These are phyloP conservation scores for Trichonephila clavipes DNA, from an alignment of 1,140 invertebrate genomes.

Conservation along the genomic window DNA sequence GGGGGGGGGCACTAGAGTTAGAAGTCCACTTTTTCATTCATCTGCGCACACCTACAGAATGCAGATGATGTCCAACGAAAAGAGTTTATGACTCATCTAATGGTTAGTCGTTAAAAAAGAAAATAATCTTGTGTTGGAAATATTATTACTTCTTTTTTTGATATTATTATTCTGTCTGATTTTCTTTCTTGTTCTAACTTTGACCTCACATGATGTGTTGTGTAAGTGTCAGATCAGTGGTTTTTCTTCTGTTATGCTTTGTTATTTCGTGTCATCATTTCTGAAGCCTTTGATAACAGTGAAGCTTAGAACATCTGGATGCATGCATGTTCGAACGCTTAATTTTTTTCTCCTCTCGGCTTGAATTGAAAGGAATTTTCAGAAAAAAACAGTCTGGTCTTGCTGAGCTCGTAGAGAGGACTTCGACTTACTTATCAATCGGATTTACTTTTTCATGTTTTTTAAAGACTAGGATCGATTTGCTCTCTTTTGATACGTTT, in stretches of 20 bases:
- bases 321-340: not conserved
- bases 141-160: not conserved
- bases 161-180: not conserved
- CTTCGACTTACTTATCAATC: too few species aligned
- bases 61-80: slow-evolving; percentile 38
- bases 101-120: not conserved
- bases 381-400: too few species aligned
- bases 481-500: too few species aligned
- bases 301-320: not conserved
- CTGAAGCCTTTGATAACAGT: not conserved
- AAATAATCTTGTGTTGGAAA: not conserved
- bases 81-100: slow-evolving; percentile 59
- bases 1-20: not conserved
- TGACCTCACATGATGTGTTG: slow-evolving; percentile 29
- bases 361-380: not conserved
- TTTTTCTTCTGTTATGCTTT: not conserved
- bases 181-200: not conserved
- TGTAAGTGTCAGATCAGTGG: not conserved
- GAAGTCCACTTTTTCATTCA: slow-evolving; percentile 43
- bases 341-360: not conserved
- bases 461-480: too few species aligned
- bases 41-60: slow-evolving; percentile 56
- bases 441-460: too few species aligned
- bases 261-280: slow-evolving; percentile 4
- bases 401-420: too few species aligned